These are phyloP conservation scores for Candoia aspera DNA, from an alignment of 2,113 vertebrate species.

Conservation along the genomic window DNA sequence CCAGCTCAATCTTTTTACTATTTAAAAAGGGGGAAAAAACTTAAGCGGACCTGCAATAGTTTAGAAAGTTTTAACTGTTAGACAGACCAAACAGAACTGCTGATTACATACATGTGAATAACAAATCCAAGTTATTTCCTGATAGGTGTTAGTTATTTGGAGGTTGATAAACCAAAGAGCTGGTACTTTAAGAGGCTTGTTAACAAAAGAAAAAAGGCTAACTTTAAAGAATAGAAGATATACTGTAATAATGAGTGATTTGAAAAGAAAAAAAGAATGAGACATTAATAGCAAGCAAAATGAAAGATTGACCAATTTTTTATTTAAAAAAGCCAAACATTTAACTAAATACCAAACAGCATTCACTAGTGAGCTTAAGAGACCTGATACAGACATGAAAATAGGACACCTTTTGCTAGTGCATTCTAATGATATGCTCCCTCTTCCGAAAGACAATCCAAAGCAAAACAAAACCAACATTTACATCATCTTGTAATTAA, in stretches of 20 bases:
- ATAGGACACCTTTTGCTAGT: slow-evolving; percentile 3
- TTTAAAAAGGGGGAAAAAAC: neutral
- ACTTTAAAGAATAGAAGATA: neutral
- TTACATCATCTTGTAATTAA: neutral
- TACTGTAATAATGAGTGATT: neutral
- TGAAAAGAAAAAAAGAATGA: neutral
- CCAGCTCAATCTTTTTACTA: no score
- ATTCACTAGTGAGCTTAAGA: neutral
- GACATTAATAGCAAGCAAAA: neutral
- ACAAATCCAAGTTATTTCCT: neutral
- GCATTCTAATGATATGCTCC: neutral
- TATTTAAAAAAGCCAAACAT: slow-evolving; percentile 23
- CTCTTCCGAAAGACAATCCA: neutral
- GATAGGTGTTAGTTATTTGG: neutral
- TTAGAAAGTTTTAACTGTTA: neutral
- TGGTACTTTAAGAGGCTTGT: neutral
- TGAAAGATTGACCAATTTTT: neutral
- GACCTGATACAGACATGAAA: slow-evolving; percentile 7
- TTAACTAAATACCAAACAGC: neutral
- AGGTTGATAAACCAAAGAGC: neutral
- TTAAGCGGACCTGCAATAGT: neutral
- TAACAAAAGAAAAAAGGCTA: neutral
- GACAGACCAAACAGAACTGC: no score
- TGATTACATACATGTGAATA: neutral
- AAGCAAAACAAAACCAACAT: neutral